phyloP scores from a whole-genome alignment of 2,113 vertebrate genomes.

The Pterocles gutturalis region DNA sequence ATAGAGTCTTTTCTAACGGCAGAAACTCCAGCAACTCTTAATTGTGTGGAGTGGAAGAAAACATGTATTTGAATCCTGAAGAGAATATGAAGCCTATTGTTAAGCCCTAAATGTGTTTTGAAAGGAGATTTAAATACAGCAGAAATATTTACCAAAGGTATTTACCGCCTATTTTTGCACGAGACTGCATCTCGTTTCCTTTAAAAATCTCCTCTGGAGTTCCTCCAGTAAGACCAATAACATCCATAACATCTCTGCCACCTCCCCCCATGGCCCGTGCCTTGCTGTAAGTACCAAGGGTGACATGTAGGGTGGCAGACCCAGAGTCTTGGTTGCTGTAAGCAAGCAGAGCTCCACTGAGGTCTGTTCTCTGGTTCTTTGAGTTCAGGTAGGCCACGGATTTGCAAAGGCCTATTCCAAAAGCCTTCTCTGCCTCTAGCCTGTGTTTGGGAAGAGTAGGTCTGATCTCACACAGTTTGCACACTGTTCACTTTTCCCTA shows the following conservation, averaged over 20 bases:
- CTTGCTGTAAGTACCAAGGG: background rate
- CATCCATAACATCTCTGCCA: background rate
- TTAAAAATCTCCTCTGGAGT: background rate
- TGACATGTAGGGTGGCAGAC: background rate
- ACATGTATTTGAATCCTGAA: conserved; percentile 8
- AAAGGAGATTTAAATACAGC: conserved; percentile 13
- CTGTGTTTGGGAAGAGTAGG: background rate
- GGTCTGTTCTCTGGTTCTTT: background rate
- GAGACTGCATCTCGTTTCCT: background rate
- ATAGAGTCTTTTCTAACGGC: background rate
- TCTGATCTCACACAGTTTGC: background rate
- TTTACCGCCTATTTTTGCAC: background rate
- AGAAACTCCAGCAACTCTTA: background rate
- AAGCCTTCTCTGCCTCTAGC: background rate
- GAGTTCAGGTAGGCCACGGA: background rate
- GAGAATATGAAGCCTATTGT: conserved; percentile 31
- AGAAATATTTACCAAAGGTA: background rate
- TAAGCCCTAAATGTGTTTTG: background rate
- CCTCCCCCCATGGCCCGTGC: fast-evolving
- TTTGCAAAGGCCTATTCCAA: background rate
- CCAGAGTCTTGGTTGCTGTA: background rate
- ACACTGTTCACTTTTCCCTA: background rate
- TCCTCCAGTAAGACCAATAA: background rate
- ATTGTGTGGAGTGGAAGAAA: background rate
- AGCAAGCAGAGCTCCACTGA: background rate